Evolutionary conservation across 2,797 vertebrate genomes (phyloP), one percentile per base, ranked within the genome.

Genomic region (Natrix natrix): DNA sequence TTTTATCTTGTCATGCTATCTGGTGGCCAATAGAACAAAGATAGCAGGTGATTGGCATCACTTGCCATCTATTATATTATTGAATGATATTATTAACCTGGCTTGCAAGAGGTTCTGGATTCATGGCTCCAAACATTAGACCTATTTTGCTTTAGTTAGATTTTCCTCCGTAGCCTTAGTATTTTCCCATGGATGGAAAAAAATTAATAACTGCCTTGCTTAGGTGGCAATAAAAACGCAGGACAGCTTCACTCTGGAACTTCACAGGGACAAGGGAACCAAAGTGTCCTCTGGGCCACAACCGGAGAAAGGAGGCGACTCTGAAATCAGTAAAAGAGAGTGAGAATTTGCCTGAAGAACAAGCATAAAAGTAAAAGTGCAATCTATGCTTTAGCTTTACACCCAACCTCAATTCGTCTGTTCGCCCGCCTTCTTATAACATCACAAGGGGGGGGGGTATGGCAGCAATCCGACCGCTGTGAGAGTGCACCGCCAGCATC

Each of bases 361-460:
- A 20, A 55, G 20, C 1, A 0, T 48, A 43, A 74, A 16, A 55
- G 55, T 57, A 20, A 8, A 88, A 55, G 4, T 12, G 20, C 10
- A 88, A 56, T 24, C 10, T 17, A 11, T 0, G 5, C 56, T 56
- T 59, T 13, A 11, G 10, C 32, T 43, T 43, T 59, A 22, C 87
- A 5, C 10, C n/a, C 4, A 14, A 17, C 28, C 28, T n/a, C 0
- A 4, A 56, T 28, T 24, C 14, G 0, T 56, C 8, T 56, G 28
- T 17, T 8, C 5, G 0, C 54, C 52, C 0, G 0, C n/a, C 52
- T 17, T 5, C 7, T 8, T n/a, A 56, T 54, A 87, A 56, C 0
- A 11, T 6, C 0, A 2, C 2, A 55, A 8, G 57, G 22, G 0
- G 1, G 59, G 26, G 1, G 48, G 48, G 6, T 52, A 52, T 52